These are phyloP conservation scores for Drymonia ruficornis DNA, from an alignment of 2,888 invertebrate species.

Conservation along the genomic window DNA sequence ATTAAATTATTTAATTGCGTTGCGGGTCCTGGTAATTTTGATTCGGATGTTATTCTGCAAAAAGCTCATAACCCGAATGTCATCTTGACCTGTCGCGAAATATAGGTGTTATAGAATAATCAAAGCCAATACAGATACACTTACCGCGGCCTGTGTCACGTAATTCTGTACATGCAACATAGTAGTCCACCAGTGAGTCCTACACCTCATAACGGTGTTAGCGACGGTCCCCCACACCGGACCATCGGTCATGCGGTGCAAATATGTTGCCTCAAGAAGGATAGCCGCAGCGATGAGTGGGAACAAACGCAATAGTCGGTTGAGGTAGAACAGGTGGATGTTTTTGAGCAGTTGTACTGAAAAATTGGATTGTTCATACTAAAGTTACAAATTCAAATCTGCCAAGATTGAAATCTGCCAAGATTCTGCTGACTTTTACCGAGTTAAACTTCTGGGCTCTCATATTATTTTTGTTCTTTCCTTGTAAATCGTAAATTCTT, in stretches of 20 bases:
- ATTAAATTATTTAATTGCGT: too few relatives aligned
- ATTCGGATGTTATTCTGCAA: too few relatives aligned
- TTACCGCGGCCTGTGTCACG: slow-evolving; percentile 44
- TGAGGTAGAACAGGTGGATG: slow-evolving; percentile 59
- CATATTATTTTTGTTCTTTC: too few relatives aligned
- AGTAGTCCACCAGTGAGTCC: slow-evolving; percentile 60
- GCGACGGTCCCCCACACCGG: slow-evolving; percentile 45
- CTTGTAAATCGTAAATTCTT: too few relatives aligned
- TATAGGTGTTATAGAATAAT: too few relatives aligned
- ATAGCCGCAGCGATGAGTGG: slow-evolving; percentile 52
- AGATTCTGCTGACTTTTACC: too few relatives aligned
- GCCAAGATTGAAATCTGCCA: too few relatives aligned
- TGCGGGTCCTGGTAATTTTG: too few relatives aligned
- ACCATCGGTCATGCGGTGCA: slow-evolving; percentile 53
- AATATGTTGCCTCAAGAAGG: slow-evolving; percentile 52
- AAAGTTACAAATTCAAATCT: too few relatives aligned
- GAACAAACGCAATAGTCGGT: slow-evolving; percentile 60
- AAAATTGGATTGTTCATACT: slow-evolving; percentile 8
- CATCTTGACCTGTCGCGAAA: too few relatives aligned
- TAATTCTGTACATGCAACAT: slow-evolving; percentile 62
- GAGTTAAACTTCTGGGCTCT: too few relatives aligned
- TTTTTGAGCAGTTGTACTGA: slow-evolving; percentile 46
- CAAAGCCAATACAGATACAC: slow-evolving; percentile 12
- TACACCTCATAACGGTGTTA: slow-evolving; percentile 41
- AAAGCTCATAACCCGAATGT: too few relatives aligned